phyloP scores from a whole-genome alignment of 2,888 invertebrate genomes.

The Octonoba sinensis region DNA sequence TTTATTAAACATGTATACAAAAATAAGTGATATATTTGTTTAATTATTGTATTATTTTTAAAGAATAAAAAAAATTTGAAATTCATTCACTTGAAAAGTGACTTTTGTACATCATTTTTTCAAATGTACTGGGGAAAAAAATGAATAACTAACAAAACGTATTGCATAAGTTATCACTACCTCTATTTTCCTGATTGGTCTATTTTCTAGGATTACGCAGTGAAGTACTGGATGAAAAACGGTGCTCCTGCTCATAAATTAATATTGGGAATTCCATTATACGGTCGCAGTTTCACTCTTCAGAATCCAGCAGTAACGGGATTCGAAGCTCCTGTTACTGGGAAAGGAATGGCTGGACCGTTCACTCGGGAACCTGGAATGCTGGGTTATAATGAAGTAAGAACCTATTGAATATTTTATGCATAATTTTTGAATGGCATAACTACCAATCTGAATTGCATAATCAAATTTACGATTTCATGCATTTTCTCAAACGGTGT shows the following conservation, averaged over 20 bases:
- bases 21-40: too few relatives aligned
- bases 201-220: conserved; percentile 78
- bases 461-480: not conserved
- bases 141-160: too few relatives aligned
- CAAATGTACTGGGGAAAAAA: too few relatives aligned
- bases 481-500: too few relatives aligned
- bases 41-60: too few relatives aligned
- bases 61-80: too few relatives aligned
- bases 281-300: conserved; percentile 80
- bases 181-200: too few relatives aligned
- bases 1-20: too few relatives aligned
- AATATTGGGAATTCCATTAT: conserved; percentile 79
- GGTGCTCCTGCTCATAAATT: conserved; percentile 81
- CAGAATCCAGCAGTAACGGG: conserved; percentile 71
- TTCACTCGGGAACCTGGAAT: conserved; percentile 78
- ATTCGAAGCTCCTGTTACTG: conserved; percentile 76
- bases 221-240: conserved; percentile 80
- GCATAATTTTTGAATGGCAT: not conserved
- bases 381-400: conserved; percentile 83
- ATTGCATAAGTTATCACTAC: too few relatives aligned
- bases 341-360: conserved; percentile 77
- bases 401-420: not conserved
- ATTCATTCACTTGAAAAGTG: too few relatives aligned
- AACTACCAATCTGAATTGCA: not conserved
- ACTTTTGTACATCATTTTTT: too few relatives aligned